These are phyloP conservation scores for Pherbina coryleti DNA, from an alignment of 2,888 invertebrate species.

Conservation along the genomic window DNA sequence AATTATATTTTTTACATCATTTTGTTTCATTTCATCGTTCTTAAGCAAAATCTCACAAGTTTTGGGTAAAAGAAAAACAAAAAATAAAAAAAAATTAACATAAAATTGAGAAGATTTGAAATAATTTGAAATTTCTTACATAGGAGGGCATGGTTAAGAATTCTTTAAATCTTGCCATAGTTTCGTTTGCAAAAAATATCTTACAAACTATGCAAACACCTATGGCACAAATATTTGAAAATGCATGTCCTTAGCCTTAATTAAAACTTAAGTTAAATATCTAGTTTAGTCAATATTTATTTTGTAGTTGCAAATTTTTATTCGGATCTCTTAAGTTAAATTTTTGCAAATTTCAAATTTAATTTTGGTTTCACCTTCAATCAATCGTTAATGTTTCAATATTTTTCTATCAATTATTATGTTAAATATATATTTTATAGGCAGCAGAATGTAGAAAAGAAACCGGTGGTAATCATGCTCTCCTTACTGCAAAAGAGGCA, in stretches of 20 bases:
- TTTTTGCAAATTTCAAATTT: not conserved
- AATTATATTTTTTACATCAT: conserved; percentile 13
- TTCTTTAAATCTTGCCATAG: conserved; percentile 28
- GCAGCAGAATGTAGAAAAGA: conserved; percentile 70
- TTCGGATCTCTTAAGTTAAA: not conserved
- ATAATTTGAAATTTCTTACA: conserved; percentile 1
- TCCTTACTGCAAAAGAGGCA: conserved; percentile 93
- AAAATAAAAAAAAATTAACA: not conserved
- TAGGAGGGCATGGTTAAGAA: conserved; percentile 56
- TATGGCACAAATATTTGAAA: not conserved
- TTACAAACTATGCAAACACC: not conserved
- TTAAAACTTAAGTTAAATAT: no score
- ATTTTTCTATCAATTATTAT: conserved; percentile 24
- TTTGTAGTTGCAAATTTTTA: not conserved
- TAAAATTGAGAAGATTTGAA: not conserved
- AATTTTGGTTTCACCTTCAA: conserved; percentile 7
- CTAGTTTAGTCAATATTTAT: no score
- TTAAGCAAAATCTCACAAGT: not conserved
- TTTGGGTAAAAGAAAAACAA: not conserved
- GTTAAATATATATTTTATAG: conserved; percentile 63
- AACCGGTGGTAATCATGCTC: conserved; percentile 79
- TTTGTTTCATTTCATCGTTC: conserved; percentile 29
- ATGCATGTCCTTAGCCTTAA: not conserved
- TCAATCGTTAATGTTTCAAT: conserved; percentile 14
- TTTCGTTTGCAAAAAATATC: not conserved